phyloP scores from a whole-genome alignment of 2,113 vertebrate genomes.

The Labeo rohita region DNA sequence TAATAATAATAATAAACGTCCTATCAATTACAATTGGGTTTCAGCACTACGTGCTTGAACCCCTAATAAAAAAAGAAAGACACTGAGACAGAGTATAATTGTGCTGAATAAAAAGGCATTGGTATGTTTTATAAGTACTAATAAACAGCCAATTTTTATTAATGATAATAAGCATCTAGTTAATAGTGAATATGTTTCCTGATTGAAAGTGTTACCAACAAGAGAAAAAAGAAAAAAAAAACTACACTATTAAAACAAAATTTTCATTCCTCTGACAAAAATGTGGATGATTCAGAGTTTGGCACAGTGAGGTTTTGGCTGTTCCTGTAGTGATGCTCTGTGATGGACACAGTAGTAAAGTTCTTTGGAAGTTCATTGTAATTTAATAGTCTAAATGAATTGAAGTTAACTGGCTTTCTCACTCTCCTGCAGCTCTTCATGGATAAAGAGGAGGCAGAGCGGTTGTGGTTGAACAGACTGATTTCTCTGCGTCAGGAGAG shows the following conservation, averaged over 20 bases:
- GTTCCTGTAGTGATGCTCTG: neutral
- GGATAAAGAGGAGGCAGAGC: slow-evolving; percentile 90
- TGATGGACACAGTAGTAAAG: neutral
- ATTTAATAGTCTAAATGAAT: neutral
- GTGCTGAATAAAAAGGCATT: no score
- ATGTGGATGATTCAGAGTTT: neutral
- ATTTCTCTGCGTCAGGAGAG: slow-evolving; percentile 89
- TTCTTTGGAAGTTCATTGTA: neutral
- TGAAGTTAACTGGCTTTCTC: slow-evolving; percentile 18
- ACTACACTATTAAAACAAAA: neutral
- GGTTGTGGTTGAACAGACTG: slow-evolving; percentile 90
- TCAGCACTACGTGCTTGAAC: no score
- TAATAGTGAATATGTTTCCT: no score
- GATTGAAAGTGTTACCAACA: no score
- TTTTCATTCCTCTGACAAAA: neutral
- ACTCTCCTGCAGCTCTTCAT: slow-evolving; percentile 83
- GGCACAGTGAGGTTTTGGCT: neutral
- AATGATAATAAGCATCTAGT: no score
- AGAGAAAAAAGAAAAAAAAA: no score
- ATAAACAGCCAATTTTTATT: no score
- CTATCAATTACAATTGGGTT: no score
- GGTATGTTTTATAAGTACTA: no score
- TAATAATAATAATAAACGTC: no score
- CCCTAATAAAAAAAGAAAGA: no score
- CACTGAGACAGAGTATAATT: no score